Evolutionary conservation across 1,140 invertebrate species (phyloP), one percentile per base, ranked within the genome.

Genomic region (Leptinotarsa texana): DNA sequence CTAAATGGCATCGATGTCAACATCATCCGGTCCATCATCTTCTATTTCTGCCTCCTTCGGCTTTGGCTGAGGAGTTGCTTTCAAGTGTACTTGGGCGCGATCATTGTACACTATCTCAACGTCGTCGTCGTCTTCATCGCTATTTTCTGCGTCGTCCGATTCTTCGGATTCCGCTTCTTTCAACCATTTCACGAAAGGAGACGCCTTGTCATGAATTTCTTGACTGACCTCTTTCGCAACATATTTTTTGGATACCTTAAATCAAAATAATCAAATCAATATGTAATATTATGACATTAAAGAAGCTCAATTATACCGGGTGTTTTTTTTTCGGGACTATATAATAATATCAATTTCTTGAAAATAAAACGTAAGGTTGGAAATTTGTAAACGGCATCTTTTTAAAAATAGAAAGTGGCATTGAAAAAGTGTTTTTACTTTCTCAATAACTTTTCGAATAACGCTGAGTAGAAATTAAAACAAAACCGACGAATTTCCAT

Each of bases 141-240:
- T 90, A 75, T 92, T 90, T 72, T 91, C 91, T 68, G 93, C 92
- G 6, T 89, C 90, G 27, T 92, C 91, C 17, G 90, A 91, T 70
- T 94, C 82, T 84, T 98, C 96, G 85, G 98, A 96, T 81, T 99
- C 96, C 72, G 98, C 98, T 87, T 99, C 95, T 85, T 96, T 92
- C 63, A 99, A 90, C 98, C 98, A 99, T 80, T 93, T 96, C 13
- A 99, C 90, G 86, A 99, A 98, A 57, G 96, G 96, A 82, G 93
- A 90, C 65, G 96, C 97, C 82, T 95, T 94, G 61, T 93, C 91
- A 78, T 97, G 95, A 84, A 99, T 98, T 82, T 99, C 96, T 74
- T 94, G 91, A 69, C 93, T 93, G 71, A 98, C 85, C 82, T 98
- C 95, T 83, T 96, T 96, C 6, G 91, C 89, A 6, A 98, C 96